Evolutionary conservation across 2,797 vertebrate species (phyloP).

Genomic region (Pithecia hirsuta): DNA sequence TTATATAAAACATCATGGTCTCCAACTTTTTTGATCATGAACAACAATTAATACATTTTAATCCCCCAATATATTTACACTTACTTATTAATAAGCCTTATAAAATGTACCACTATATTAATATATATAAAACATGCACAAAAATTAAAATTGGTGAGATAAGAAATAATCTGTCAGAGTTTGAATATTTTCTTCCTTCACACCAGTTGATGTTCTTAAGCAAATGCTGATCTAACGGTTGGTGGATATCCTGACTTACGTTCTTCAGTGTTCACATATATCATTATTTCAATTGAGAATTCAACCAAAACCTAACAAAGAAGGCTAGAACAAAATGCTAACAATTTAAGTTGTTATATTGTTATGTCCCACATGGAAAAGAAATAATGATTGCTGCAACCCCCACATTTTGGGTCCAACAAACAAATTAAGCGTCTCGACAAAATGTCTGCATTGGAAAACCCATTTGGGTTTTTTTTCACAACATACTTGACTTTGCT

Average conservation of each 20-base stretch:
- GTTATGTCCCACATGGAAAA: slow-evolving; percentile 57
- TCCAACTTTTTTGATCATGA: background rate
- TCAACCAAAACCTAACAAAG: slow-evolving; percentile 48
- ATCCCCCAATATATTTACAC: background rate
- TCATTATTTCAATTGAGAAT: slow-evolving; percentile 52
- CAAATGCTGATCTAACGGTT: background rate
- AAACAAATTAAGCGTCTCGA: slow-evolving; percentile 80
- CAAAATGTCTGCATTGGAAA: slow-evolving; percentile 78
- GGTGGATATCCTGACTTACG: background rate
- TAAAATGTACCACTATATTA: background rate
- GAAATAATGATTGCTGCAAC: slow-evolving; percentile 68
- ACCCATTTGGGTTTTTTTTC: slow-evolving; percentile 74
- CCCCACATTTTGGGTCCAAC: slow-evolving; percentile 70
- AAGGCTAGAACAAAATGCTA: slow-evolving; percentile 53
- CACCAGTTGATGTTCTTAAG: background rate
- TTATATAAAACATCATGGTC: background rate
- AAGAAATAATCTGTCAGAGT: background rate
- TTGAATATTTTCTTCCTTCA: background rate
- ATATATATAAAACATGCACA: background rate
- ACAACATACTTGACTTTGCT: slow-evolving; percentile 69
- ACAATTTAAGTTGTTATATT: slow-evolving; percentile 14
- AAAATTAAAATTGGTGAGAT: background rate
- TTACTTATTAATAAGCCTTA: background rate
- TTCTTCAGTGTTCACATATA: background rate
- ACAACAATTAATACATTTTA: background rate